Evolutionary conservation across 2,797 vertebrate species (phyloP).

Genomic region (Heteromormyrus szaboi): DNA sequence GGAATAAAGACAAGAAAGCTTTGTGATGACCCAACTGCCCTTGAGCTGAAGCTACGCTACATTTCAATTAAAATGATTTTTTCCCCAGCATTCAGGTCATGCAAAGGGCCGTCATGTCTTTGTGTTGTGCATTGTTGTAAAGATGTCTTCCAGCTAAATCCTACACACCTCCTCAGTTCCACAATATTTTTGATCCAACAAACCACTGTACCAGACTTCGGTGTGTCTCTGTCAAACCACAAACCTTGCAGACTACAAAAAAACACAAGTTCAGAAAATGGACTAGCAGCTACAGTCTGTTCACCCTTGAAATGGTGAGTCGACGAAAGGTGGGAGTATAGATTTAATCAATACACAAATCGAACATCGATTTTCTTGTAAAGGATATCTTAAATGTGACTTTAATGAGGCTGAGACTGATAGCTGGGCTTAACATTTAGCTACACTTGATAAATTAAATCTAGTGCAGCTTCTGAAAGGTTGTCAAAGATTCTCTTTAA

Average conservation of each 20-base stretch:
- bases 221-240: background rate
- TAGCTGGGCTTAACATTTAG: slow-evolving; percentile 8
- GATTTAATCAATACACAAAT: slow-evolving; percentile 16
- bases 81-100: background rate
- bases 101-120: background rate
- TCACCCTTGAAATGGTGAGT: background rate
- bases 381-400: background rate
- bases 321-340: background rate
- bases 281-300: background rate
- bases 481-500: background rate
- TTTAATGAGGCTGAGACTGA: background rate
- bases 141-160: background rate
- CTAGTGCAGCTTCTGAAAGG: slow-evolving; percentile 12
- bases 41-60: background rate
- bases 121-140: background rate
- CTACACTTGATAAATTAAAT: background rate
- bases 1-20: background rate
- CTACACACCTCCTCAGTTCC: background rate
- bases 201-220: background rate
- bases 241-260: background rate
- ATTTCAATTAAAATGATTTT: background rate
- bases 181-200: background rate
- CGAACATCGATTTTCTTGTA: background rate
- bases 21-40: background rate
- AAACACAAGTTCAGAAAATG: background rate